Conservation (phyloP, 1,140 invertebrate species). For the Holotrichia oblita region DNA sequence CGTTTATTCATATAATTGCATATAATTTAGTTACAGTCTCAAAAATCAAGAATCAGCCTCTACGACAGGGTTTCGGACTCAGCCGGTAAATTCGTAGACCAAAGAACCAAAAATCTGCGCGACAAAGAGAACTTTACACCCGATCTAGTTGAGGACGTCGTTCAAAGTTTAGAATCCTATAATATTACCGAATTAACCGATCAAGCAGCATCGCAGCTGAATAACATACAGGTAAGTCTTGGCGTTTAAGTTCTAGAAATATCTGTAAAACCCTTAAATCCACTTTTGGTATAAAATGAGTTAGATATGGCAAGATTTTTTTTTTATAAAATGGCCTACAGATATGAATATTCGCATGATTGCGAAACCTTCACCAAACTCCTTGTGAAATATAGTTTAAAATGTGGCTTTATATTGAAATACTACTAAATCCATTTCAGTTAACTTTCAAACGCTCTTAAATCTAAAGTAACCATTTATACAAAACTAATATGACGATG, state of each 20-base stretch:
- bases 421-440: no score
- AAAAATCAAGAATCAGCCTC: constrained; percentile 53
- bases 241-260: neutral
- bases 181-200: constrained; percentile 64
- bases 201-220: constrained; percentile 44
- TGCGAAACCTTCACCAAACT: no score
- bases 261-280: neutral
- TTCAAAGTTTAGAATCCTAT: constrained; percentile 67
- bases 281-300: no score
- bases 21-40: constrained; percentile 35
- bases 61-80: constrained; percentile 48
- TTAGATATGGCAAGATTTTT: no score
- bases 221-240: constrained; percentile 37
- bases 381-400: no score
- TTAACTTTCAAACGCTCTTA: no score
- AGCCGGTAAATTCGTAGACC: constrained; percentile 43
- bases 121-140: constrained; percentile 61
- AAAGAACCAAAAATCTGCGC: constrained; percentile 59
- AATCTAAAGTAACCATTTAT: no score
- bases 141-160: constrained; percentile 65
- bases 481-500: no score
- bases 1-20: neutral
- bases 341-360: no score
- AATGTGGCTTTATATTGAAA: no score
- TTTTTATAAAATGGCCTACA: no score